Percentiles rank a stretch among this genome's conserved stretches.
Evolutionary conservation across 2,113 vertebrate species (phyloP).

Genomic region (Holacanthus passer): DNA sequence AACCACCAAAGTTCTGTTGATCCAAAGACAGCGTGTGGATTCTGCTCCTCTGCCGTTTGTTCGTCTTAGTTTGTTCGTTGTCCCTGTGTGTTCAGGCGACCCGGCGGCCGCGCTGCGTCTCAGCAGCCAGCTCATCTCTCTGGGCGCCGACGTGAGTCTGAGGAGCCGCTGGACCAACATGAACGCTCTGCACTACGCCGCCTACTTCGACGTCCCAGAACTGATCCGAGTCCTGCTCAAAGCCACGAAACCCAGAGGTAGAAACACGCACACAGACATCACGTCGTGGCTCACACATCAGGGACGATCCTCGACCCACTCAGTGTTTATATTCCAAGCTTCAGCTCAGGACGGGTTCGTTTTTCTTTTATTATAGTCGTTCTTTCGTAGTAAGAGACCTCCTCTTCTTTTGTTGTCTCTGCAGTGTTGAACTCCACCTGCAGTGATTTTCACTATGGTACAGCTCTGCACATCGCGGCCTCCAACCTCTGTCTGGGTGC

Average conservation of each 20-base stretch:
- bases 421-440: conserved; percentile 93
- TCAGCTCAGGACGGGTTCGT: neutral
- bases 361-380: neutral
- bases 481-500: conserved; percentile 95
- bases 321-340: neutral
- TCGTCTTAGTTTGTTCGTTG: fast-evolving
- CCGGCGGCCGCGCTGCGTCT: conserved; percentile 90
- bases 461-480: conserved; percentile 93
- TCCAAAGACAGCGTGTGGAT: too few species aligned
- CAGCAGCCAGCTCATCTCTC: conserved; percentile 87
- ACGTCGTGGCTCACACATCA: too few species aligned
- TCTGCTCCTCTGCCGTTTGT: neutral
- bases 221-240: conserved; percentile 91
- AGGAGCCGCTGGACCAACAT: conserved; percentile 97
- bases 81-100: conserved; percentile 83
- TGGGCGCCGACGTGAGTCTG: conserved; percentile 90
- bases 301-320: too few species aligned
- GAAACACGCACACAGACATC: neutral
- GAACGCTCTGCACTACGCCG: conserved; percentile 94
- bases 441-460: conserved; percentile 93
- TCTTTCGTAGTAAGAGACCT: neutral
- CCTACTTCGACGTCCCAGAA: conserved; percentile 93
- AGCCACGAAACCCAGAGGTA: conserved; percentile 88
- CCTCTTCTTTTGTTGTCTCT: conserved; percentile 1
- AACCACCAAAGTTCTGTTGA: too few species aligned